Base-by-base conservation (phyloP, 2,113 vertebrate species). In the Aplodontia rufa region DNA sequence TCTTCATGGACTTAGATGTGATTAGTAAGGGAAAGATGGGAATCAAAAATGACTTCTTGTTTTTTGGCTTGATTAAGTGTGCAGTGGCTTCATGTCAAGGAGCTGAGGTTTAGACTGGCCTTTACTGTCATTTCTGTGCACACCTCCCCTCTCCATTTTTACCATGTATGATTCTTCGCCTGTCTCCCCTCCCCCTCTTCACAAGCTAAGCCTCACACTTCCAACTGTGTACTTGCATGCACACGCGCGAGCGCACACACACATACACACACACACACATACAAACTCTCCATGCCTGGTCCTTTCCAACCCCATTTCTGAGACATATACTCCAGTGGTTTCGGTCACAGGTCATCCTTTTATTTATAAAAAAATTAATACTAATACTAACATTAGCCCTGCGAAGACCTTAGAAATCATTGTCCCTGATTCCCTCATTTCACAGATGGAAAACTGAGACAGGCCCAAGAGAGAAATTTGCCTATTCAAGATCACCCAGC, bases 1-100 rank as follows among this genome's bases (percentile, higher is more conserved):
- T 75, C 76, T 64, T 93, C 80, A 89, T 90, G 71, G 87, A 84
- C 64, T 58, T 85, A 68, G 40, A 66, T 85, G 8, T 95, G 76
- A 90, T 88, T 90, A 81, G 40, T 47, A 87, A 88, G 19, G 58
- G 47, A 68, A 84, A 92, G 28, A 95, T 19, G 90, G 17, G 71
- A 91, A 88, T 88, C 16, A 49, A 66, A 84, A 81, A 84, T 40
- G 40, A 71, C 24, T 35, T 40, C n/a, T 80, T 93, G 11, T 19
- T 35, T 89, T 71, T 32, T 26, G 35, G n/a, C 68, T 81, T 68
- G 55, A 78, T 74, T 81, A 83, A 76, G 11, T 58, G 6, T 60
- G 8, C 28, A 68, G 32, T 62, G 88, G 60, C 40, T 82, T 93
- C 47, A 84, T n/a, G 66, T 53, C 12, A 69, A 76, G 32, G 26